Evolutionary conservation across 2,113 vertebrate species (phyloP).

Genomic region (Pseudolaguvia tuberculata): DNA sequence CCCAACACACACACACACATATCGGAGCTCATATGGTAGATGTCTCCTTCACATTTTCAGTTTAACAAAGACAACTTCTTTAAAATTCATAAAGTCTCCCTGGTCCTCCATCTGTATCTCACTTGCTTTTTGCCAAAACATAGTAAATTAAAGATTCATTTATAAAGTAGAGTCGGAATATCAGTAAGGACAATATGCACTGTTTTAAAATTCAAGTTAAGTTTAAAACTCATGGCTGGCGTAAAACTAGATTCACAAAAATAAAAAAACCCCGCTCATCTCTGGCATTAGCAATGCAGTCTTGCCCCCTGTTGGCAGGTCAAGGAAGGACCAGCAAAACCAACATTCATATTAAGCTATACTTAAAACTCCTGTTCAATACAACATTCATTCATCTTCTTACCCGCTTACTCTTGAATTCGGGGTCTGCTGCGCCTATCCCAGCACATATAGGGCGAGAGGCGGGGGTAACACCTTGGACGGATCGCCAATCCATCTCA

Average conservation of each 20-base stretch:
- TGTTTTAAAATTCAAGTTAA: background rate
- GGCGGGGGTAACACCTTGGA: no score
- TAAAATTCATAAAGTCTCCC: background rate
- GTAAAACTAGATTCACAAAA: background rate
- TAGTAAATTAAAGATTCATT: background rate
- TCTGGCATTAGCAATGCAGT: constrained; percentile 21
- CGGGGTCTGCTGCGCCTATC: no score
- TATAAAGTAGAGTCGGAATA: background rate
- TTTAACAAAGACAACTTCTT: background rate
- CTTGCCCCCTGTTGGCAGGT: constrained; percentile 37
- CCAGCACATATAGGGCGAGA: no score
- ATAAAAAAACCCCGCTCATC: background rate
- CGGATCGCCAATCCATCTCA: no score
- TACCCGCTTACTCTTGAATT: no score
- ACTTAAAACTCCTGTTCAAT: background rate
- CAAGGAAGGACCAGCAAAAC: background rate
- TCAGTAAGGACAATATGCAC: background rate
- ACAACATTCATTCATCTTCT: no score
- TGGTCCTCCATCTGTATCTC: background rate
- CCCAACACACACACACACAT: background rate
- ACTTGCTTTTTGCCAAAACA: constrained; percentile 1
- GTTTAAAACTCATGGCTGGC: background rate
- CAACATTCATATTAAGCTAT: background rate
- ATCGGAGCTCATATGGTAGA: background rate
- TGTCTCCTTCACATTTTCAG: background rate